Evolutionary conservation across 1,140 invertebrate genomes (phyloP), one percentile per base, ranked within the genome.

Genomic region (Drosophila grimshawi): DNA sequence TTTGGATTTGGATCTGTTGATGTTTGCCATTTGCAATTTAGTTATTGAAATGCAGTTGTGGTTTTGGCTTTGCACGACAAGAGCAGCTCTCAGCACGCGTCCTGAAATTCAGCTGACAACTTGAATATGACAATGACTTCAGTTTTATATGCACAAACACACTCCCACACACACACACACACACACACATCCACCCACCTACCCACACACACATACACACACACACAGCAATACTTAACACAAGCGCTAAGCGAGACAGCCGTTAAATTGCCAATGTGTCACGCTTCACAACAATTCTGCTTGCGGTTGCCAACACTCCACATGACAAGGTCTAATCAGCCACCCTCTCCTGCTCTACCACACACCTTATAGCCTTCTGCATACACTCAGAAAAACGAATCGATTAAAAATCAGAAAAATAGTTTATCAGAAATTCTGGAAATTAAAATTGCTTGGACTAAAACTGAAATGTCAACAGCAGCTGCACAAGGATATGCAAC

Each of bases 231-330:
- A 10, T 10, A 41, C 19, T 19, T 19, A 19, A 19, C 19, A n/a
- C 39, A 5, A 7, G 19, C 5, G 39, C 39, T 64, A 71, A 73
- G 65, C 79, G 67, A 86, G 83, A 65, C 83, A 74, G 76, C 83
- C 83, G 83, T 88, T 83, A 88, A 86, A 86, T 86, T 88, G 83
- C 65, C 68, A 77, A 69, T 66, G 77, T 75, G 43, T 37, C 59
- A 51, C 65, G 43, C 62, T 59, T 66, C 39, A 59, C 32, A 62
- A 39, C 48, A 27, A 52, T 51, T 11, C 74, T 48, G n/a, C 74
- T 55, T 65, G 63, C 11, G 52, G 63, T 64, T 53, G n/a, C 41
- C 30, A 64, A 43, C 51, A 53, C 49, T 35, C 33, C 37, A 10
- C 29, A 19, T 45, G n/a, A 32, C 45, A 45, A 33, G 29, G 19